Evolutionary conservation across 2,888 invertebrate genomes (phyloP).

Genomic region (Archips crataeganus): DNA sequence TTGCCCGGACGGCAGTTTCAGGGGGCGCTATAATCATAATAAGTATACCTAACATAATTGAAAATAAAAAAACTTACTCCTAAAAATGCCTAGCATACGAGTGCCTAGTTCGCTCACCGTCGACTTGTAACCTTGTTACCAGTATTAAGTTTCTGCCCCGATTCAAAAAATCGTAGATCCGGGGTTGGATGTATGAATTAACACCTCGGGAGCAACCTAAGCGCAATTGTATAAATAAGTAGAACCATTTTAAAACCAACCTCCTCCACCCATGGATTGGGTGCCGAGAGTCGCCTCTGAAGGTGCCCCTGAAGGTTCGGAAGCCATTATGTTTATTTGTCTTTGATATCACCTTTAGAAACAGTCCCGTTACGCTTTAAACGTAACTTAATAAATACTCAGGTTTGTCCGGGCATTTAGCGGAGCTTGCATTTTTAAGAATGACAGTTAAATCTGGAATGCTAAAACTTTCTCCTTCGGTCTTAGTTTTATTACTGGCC

Average conservation of each 20-base stretch:
- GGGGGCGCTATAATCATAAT: no score
- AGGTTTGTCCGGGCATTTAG: constrained; percentile 41
- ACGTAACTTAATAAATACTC: constrained; percentile 30
- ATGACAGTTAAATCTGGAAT: constrained; percentile 54
- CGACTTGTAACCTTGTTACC: no score
- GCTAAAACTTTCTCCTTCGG: constrained; percentile 30
- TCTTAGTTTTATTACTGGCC: constrained; percentile 28
- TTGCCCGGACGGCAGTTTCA: no score
- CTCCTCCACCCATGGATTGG: not conserved
- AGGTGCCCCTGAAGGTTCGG: constrained; percentile 50
- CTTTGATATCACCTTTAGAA: constrained; percentile 50
- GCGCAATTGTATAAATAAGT: no score
- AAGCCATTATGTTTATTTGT: constrained; percentile 55
- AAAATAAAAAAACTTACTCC: no score
- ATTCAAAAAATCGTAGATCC: no score
- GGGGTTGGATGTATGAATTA: no score
- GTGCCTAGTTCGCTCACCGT: no score
- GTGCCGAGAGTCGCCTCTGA: constrained; percentile 48
- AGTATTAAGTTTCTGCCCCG: no score
- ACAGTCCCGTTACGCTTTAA: constrained; percentile 60
- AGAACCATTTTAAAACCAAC: not conserved
- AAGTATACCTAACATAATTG: no score
- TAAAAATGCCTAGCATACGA: no score
- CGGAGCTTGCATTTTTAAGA: constrained; percentile 62
- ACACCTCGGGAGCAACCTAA: no score